These are phyloP conservation scores for Aeoliscus strigatus DNA, from an alignment of 2,797 vertebrate genomes.

Conservation along the genomic window DNA sequence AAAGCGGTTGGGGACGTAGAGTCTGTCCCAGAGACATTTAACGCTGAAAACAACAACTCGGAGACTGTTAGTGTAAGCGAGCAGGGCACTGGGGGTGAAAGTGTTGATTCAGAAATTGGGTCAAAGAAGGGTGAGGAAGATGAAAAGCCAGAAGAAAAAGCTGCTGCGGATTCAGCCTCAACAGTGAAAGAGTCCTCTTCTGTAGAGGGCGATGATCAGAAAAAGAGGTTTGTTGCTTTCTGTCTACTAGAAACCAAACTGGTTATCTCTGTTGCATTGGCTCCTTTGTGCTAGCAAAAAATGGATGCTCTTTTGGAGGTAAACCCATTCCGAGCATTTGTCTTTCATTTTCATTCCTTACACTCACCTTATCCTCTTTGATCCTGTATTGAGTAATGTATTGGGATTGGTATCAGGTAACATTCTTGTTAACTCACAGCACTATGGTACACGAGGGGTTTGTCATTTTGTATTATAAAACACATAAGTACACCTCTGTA, in stretches of 20 bases:
- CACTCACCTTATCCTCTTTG: constrained; percentile 55
- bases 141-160: constrained; percentile 87
- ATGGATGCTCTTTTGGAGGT: constrained; percentile 79
- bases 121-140: constrained; percentile 83
- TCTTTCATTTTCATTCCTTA: constrained; percentile 64
- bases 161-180: constrained; percentile 83
- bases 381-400: constrained; percentile 64
- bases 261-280: constrained; percentile 92
- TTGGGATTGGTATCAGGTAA: constrained; percentile 39
- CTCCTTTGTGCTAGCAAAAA: constrained; percentile 81
- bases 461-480: constrained; percentile 36
- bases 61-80: constrained; percentile 82
- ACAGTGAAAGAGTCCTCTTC: constrained; percentile 95
- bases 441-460: constrained; percentile 43
- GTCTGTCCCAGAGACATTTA: constrained; percentile 73
- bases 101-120: constrained; percentile 81
- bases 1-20: constrained; percentile 75
- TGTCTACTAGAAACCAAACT: constrained; percentile 95
- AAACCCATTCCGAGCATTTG: constrained; percentile 76
- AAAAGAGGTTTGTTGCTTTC: constrained; percentile 99
- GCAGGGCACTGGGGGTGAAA: constrained; percentile 76
- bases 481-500: constrained; percentile 20
- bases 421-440: constrained; percentile 44
- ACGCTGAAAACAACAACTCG: constrained; percentile 77
- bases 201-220: constrained; percentile 99